Percentiles rank a stretch among this genome's conserved stretches.
Conservation (phyloP, 2,797 vertebrate genomes). For the Melopsittacus undulatus region DNA sequence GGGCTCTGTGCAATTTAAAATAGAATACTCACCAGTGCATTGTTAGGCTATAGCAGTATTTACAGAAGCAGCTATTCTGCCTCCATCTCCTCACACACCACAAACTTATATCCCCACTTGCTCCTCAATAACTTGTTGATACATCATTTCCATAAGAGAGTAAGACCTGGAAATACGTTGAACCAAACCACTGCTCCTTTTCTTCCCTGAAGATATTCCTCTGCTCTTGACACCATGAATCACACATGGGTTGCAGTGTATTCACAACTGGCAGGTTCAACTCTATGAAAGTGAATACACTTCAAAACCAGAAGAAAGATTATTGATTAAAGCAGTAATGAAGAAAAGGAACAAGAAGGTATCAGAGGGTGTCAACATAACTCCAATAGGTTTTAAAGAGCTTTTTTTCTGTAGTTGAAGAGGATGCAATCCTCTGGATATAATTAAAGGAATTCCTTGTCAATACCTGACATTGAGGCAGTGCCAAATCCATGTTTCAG, state of each 20-base stretch:
- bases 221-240: neutral
- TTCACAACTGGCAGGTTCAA: neutral
- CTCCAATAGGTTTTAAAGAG: neutral
- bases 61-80: neutral
- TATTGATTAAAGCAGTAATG: neutral
- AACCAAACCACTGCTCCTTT: neutral
- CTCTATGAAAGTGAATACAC: neutral
- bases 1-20: neutral
- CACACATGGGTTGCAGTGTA: neutral
- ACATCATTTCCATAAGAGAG: neutral
- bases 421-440: neutral
- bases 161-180: neutral
- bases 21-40: neutral
- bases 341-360: neutral
- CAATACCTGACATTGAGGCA: slow-evolving; percentile 91
- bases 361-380: neutral
- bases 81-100: neutral
- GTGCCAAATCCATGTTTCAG: slow-evolving; percentile 93
- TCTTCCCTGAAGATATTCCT: neutral
- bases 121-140: neutral
- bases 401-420: neutral
- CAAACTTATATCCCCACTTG: neutral
- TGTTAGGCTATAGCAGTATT: neutral
- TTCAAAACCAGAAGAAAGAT: neutral
- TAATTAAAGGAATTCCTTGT: neutral